Evolutionary conservation across 1,140 invertebrate genomes (phyloP), one percentile per base, ranked within the genome.

Genomic region (Drosophila fuyamai): DNA sequence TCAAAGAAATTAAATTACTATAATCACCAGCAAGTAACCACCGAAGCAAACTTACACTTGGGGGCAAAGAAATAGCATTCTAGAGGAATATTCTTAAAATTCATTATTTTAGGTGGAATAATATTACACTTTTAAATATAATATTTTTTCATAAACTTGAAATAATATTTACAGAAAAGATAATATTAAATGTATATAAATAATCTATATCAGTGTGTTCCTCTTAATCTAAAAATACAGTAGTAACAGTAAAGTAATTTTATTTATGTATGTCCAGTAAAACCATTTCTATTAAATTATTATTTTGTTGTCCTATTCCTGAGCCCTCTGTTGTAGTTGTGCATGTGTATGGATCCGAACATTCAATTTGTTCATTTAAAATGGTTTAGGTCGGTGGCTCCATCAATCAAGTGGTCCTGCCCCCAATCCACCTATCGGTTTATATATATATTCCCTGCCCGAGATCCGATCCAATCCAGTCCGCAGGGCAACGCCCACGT

Each of bases 351-450:
- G 41, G 46, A 53, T 53, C 36, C 29, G 66, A 54, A 68, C 59
- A 81, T 79, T 83, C 83, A 83, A 88, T 88, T 88, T 89, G 80
- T 80, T 83, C 76, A 89, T 89, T 89, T 88, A 88, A 89, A 88
- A 88, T 79, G 66, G 83, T 79, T 83, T 58, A 79, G 75, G 75
- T 83, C 71, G 79, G 46, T 54, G 58, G 55, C 76, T 76, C 57
- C 83, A 86, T 86, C 83, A 88, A 86, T 86, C 83, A 88, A 83
- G 53, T 60, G 60, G 60, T 38, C 65, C 43, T 35, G 40, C 48
- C 66, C 61, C 58, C 41, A 38, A 32, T 27, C 66, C 23, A 50
- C 60, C 46, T 48, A 51, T 53, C 5, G 0, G 5, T 10, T 8
- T 13, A 38, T 43, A 35, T 5, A 50, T 61, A 38, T 14, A 32